These are phyloP conservation scores for Tromatobia lineatoria DNA, from an alignment of 2,888 invertebrate species.

Conservation along the genomic window DNA sequence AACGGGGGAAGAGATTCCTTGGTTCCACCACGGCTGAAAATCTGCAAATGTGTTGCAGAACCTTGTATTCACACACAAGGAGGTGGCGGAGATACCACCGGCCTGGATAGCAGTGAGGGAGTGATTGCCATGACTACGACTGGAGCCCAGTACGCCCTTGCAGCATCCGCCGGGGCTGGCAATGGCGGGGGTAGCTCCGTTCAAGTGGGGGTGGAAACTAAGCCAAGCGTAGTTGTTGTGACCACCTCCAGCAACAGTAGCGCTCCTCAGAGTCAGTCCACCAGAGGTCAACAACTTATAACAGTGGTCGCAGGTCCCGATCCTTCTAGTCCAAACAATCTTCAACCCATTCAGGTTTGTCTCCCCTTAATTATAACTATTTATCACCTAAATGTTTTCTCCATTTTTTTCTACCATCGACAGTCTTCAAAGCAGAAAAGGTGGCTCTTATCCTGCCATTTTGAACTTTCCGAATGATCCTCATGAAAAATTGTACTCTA, in stretches of 20 bases:
- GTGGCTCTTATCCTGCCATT: conserved; percentile 1
- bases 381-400: conserved; percentile 11
- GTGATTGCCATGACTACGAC: conserved; percentile 85
- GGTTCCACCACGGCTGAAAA: conserved; percentile 43
- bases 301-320: conserved; percentile 84
- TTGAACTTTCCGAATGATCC: neutral
- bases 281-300: conserved; percentile 83
- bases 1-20: conserved; percentile 30
- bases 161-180: conserved; percentile 83
- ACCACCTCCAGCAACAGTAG: conserved; percentile 83
- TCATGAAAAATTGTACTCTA: neutral
- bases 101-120: conserved; percentile 81
- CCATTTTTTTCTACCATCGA: conserved; percentile 8
- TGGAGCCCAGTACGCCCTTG: conserved; percentile 84
- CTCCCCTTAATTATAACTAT: conserved; percentile 23
- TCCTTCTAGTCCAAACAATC: conserved; percentile 83
- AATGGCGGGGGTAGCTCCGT: conserved; percentile 82
- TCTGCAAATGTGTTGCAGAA: conserved; percentile 78
- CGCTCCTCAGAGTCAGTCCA: conserved; percentile 81
- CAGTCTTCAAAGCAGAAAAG: conserved; percentile 16
- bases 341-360: conserved; percentile 84
- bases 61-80: conserved; percentile 77
- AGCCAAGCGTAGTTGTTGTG: conserved; percentile 83
- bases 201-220: conserved; percentile 82
- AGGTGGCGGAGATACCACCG: conserved; percentile 79